These are phyloP conservation scores for Podocnemis expansa DNA, from an alignment of 2,113 vertebrate species.

Conservation along the genomic window DNA sequence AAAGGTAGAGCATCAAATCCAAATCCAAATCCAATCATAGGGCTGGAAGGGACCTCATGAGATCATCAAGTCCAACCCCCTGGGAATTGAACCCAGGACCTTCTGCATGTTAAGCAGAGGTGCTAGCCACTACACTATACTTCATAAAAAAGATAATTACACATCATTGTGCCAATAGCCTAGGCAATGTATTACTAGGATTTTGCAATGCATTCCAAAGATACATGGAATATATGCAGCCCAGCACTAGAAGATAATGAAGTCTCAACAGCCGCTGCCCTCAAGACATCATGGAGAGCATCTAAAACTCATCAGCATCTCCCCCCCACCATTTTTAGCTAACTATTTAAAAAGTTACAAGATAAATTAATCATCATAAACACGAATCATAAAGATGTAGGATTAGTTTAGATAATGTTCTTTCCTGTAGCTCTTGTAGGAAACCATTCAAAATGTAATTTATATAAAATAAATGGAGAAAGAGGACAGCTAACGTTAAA, in stretches of 20 bases:
- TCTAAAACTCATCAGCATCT: not conserved
- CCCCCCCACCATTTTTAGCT: not conserved
- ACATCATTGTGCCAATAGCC: not conserved
- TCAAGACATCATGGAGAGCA: not conserved
- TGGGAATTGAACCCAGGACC: no score
- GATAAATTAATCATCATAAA: not conserved
- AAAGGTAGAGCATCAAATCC: not conserved
- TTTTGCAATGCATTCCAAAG: not conserved
- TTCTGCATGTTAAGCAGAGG: no score
- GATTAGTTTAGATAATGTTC: not conserved
- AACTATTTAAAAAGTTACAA: not conserved
- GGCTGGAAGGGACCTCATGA: no score
- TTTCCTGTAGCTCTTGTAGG: not conserved
- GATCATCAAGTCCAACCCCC: no score
- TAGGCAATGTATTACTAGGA: not conserved
- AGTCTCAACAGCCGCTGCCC: not conserved
- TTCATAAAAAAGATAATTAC: not conserved
- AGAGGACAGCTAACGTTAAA: not conserved
- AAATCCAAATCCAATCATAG: no score
- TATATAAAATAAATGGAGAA: not conserved
- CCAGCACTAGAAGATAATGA: not conserved
- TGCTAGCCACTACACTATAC: no score
- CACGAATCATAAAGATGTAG: not conserved
- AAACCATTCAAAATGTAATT: conserved; percentile 2
- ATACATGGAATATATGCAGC: not conserved